These are phyloP conservation scores for Athrips mouffetella DNA, from an alignment of 2,888 invertebrate species.

Conservation along the genomic window DNA sequence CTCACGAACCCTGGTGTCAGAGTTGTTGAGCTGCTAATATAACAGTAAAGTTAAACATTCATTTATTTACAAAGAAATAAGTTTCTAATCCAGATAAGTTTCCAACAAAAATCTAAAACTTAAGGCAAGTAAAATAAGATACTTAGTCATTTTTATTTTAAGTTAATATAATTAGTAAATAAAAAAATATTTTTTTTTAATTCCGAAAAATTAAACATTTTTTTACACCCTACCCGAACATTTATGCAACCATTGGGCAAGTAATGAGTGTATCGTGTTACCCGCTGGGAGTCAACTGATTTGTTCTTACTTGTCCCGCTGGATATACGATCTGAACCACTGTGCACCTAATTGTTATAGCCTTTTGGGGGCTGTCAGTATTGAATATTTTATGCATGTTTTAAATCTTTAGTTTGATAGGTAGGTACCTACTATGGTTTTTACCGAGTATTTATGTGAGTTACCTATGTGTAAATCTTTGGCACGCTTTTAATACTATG, in stretches of 20 bases:
- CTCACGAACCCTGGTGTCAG: too few species aligned
- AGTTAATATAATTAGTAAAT: too few species aligned
- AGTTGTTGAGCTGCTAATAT: too few species aligned
- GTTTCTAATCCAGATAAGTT: background rate
- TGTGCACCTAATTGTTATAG: constrained; percentile 10
- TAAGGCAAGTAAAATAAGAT: too few species aligned
- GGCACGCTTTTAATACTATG: too few species aligned
- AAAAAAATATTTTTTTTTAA: too few species aligned
- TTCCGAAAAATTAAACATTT: background rate
- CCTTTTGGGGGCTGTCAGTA: background rate
- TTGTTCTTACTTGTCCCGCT: constrained; percentile 43
- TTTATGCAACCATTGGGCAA: constrained; percentile 43
- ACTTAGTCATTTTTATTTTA: too few species aligned
- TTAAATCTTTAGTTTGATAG: too few species aligned
- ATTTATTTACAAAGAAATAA: too few species aligned
- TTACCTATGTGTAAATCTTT: too few species aligned
- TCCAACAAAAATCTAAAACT: background rate
- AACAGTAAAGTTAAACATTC: too few species aligned
- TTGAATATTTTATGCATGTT: constrained; percentile 3
- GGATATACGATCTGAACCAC: constrained; percentile 13
- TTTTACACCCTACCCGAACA: constrained; percentile 25
- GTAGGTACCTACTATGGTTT: constrained; percentile 22
- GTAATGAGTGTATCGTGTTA: constrained; percentile 61
- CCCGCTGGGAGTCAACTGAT: constrained; percentile 47
- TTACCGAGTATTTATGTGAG: too few species aligned